These are phyloP conservation scores for Calidris pugnax DNA, from an alignment of 2,113 vertebrate species.

Conservation along the genomic window DNA sequence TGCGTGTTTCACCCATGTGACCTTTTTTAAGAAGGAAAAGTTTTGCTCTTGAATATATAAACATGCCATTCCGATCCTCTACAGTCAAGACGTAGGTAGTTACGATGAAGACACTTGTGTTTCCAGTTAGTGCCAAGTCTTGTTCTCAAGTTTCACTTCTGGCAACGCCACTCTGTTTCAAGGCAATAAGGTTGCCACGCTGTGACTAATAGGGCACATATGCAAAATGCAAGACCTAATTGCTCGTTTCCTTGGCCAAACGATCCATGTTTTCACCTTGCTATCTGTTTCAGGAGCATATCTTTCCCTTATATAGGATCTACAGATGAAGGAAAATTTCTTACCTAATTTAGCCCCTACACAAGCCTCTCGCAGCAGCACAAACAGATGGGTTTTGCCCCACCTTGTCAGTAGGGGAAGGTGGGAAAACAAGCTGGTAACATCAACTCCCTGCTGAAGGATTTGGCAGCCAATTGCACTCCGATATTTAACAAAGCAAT, in stretches of 20 bases:
- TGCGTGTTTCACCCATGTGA: background rate
- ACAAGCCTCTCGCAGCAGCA: background rate
- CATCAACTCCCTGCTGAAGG: background rate
- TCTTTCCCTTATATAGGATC: slow-evolving; percentile 12
- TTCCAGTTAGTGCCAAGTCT: slow-evolving; percentile 41
- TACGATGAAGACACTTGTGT: slow-evolving; percentile 10
- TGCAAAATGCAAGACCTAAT: background rate
- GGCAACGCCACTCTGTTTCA: background rate
- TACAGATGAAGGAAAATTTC: background rate
- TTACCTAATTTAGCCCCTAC: slow-evolving; percentile 5
- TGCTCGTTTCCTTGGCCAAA: background rate
- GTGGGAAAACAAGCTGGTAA: background rate
- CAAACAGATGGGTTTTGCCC: background rate
- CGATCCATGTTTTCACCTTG: background rate
- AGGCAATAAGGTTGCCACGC: slow-evolving; percentile 27
- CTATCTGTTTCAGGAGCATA: background rate
- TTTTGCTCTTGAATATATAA: background rate
- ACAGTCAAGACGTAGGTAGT: background rate
- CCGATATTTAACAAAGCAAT: background rate
- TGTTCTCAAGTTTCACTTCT: slow-evolving; percentile 42
- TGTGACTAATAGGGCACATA: background rate
- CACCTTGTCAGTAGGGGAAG: background rate
- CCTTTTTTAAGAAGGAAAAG: background rate
- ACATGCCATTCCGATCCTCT: background rate
- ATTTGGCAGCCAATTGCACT: background rate